phyloP scores from a whole-genome alignment of 2,113 vertebrate genomes.

The Pteruthius melanotis region DNA sequence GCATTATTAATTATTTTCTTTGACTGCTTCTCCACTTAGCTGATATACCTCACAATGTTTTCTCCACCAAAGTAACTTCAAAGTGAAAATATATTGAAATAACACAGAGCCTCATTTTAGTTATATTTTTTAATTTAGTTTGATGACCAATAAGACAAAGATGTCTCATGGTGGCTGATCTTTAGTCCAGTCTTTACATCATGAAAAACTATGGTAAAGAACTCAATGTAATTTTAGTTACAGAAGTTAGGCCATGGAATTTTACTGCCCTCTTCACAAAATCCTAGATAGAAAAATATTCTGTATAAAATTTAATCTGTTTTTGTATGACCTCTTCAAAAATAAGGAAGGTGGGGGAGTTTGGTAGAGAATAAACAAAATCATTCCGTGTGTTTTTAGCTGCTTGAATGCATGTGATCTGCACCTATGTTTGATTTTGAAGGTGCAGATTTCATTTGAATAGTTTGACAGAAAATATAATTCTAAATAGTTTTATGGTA shows the following conservation, averaged over 20 bases:
- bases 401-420: not conserved
- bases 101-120: not conserved
- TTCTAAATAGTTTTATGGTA: not conserved
- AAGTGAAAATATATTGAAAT: not conserved
- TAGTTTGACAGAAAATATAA: not conserved
- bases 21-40: not conserved
- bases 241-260: not conserved
- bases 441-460: not conserved
- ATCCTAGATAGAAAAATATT: not conserved
- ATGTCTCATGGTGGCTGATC: not conserved
- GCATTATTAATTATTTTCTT: not conserved
- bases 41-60: fast-evolving
- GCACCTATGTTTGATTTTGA: not conserved
- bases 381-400: not conserved
- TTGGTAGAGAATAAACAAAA: not conserved
- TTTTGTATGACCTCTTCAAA: not conserved
- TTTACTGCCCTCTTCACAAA: not conserved
- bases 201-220: not conserved
- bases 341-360: not conserved
- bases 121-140: not conserved
- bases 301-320: not conserved
- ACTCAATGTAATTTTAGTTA: not conserved
- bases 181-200: not conserved
- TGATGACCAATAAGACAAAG: not conserved
- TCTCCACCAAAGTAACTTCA: not conserved